These are phyloP conservation scores for Lipotes vexillifer DNA, from an alignment of 2,113 vertebrate species.

Conservation along the genomic window DNA sequence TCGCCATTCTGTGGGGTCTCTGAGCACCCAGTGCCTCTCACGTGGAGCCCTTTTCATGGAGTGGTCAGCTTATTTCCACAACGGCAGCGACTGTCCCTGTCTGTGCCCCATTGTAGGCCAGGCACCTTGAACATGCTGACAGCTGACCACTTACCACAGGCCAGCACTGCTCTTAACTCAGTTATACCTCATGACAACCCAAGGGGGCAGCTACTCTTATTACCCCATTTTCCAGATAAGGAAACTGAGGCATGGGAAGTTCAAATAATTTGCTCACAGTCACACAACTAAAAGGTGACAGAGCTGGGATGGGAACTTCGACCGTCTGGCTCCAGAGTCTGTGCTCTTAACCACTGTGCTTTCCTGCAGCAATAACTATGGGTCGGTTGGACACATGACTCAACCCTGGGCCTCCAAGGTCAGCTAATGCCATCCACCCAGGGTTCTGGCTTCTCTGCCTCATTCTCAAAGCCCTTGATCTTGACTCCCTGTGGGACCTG, in stretches of 20 bases:
- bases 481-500: too few species aligned
- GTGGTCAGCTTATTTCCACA: not conserved
- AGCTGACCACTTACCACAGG: not conserved
- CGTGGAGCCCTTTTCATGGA: fast-evolving
- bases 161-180: not conserved
- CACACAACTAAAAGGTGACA: not conserved
- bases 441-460: not conserved
- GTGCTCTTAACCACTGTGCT: not conserved
- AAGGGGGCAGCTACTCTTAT: not conserved
- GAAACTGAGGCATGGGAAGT: not conserved
- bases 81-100: not conserved
- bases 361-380: not conserved
- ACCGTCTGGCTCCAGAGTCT: not conserved
- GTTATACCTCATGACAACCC: not conserved
- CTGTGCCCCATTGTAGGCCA: not conserved
- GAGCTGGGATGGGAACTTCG: not conserved
- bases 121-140: not conserved
- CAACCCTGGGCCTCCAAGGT: not conserved
- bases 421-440: not conserved
- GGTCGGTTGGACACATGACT: fast-evolving
- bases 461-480: not conserved
- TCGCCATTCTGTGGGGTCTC: not conserved
- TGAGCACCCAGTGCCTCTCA: not conserved
- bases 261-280: not conserved
- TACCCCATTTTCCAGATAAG: not conserved